Evolutionary conservation across 2,888 invertebrate species (phyloP), one percentile per base, ranked within the genome.

Genomic region (Catotricha subobsoleta): DNA sequence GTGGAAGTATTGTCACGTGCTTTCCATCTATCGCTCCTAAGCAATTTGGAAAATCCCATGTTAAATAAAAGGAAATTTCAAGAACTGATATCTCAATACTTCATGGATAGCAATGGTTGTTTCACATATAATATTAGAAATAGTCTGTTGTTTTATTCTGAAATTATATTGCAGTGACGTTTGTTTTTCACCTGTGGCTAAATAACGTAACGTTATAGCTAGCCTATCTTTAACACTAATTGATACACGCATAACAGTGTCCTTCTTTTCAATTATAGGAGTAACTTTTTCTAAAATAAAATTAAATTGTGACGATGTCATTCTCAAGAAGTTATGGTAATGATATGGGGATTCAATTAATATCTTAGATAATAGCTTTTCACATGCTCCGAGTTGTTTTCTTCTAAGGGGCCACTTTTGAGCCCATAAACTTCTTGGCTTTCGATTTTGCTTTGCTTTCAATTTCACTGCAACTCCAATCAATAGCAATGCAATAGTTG

Each of bases 121-220:
- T 12, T 4, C 20, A 8, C 18, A n/a, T 3, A 35, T 15, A 18
- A 35, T 35, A 4, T 19, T 13, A 9, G 35, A 35, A n/a, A 35
- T 35, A 3, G 35, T 35, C 16, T 19, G 16, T 6, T 35, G 35
- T n/a, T 16, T 5, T 7, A 35, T 18, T 10, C 35, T 8, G 10
- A 35, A 35, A 4, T 18, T 9, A 6, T 18, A 15, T 19, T 15
- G 13, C 8, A 30, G 12, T 10, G 30, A 30, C 15, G 15, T 6
- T 7, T 13, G 36, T 29, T 23, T 21, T 53, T 52, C 51, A 59
- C 59, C 59, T 51, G 59, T 59, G 46, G 59, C 59, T 51, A 59
- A 51, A 54, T 59, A 59, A 51, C 59, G 59, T 42, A 59, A 51
- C 49, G 59, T 59, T 48, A 59, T 59, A 43, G 59, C 58, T 40